Evolutionary conservation across 1,140 invertebrate genomes (phyloP), one percentile per base, ranked within the genome.

Genomic region (Ceratina calcarata): DNA sequence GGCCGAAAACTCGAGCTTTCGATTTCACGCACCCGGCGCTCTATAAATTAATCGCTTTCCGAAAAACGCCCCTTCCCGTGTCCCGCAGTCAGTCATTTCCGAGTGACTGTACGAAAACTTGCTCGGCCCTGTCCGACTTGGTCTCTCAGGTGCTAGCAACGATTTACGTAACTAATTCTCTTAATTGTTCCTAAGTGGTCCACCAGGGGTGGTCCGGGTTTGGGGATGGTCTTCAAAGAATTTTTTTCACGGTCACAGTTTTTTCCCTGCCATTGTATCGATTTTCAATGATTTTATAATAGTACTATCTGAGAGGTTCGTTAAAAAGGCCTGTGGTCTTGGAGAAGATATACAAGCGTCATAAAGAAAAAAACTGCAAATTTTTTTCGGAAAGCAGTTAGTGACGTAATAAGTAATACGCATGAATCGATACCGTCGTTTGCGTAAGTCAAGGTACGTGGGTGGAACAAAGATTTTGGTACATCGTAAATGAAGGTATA

Each of bases 11-110:
- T 61, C 60, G 51, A 55, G 61, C 85, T 84, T 72, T 61, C 77
- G 65, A 88, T 88, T 88, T 88, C 86, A 88, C 81, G 85, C 72
- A 16, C 73, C 64, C 60, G 74, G 74, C 65, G 71, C 73, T 53
- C 64, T 20, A 64, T 22, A 65, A 62, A 86, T 86, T 83, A 83
- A 86, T 86, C 79, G 77, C 51, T 83, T 77, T 60, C 51, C 69
- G 51, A 75, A 81, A 84, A 78, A 75, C 66, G 69, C 76, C 73
- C 71, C 10, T 62, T n/a, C n/a, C n/a, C n/a, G n/a, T 51, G 32
- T 18, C 16, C 18, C n/a, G 22, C 16, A 51, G 51, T 20, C 2
- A 60, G 45, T 20, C 3, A 32, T 76, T 61, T 68, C n/a, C n/a
- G 24, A 61, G 32, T 81, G 83, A 85, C 64, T 85, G 18, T 51